Evolutionary conservation across 2,888 invertebrate genomes (phyloP).

Genomic region (Microdon myrmicae): DNA sequence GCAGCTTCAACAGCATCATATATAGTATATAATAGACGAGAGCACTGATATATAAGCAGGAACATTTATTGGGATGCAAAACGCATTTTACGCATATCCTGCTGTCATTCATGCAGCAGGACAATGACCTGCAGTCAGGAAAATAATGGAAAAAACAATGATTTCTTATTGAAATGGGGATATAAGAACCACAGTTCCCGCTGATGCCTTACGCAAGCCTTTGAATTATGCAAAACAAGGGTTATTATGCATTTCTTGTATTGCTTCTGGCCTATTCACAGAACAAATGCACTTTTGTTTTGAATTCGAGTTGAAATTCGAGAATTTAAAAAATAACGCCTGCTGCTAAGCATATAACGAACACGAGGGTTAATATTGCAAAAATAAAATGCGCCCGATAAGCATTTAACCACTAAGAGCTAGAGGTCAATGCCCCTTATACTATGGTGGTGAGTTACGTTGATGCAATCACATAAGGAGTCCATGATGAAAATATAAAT

Average conservation of each 20-base stretch:
- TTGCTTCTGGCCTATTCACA: conserved; percentile 29
- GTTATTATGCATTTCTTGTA: conserved; percentile 15
- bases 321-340: conserved; percentile 30
- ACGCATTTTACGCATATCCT: conserved; percentile 39
- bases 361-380: conserved; percentile 20
- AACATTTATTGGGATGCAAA: conserved; percentile 17
- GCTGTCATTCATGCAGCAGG: conserved; percentile 25
- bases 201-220: conserved; percentile 28
- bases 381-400: conserved; percentile 12
- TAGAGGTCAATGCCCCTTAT: conserved; percentile 25
- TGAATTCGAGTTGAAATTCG: conserved; percentile 17
- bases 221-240: conserved; percentile 13
- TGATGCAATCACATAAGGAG: too few species aligned
- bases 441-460: background rate
- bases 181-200: conserved; percentile 3
- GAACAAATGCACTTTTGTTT: conserved; percentile 13
- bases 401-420: background rate
- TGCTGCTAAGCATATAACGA: conserved; percentile 28
- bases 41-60: too few species aligned
- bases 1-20: too few species aligned
- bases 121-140: conserved; percentile 30
- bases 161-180: background rate
- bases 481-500: too few species aligned
- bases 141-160: background rate
- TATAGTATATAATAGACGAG: too few species aligned